Evolutionary conservation across 2,888 invertebrate species (phyloP), one percentile per base, ranked within the genome.

Genomic region (Epirrita christyi): DNA sequence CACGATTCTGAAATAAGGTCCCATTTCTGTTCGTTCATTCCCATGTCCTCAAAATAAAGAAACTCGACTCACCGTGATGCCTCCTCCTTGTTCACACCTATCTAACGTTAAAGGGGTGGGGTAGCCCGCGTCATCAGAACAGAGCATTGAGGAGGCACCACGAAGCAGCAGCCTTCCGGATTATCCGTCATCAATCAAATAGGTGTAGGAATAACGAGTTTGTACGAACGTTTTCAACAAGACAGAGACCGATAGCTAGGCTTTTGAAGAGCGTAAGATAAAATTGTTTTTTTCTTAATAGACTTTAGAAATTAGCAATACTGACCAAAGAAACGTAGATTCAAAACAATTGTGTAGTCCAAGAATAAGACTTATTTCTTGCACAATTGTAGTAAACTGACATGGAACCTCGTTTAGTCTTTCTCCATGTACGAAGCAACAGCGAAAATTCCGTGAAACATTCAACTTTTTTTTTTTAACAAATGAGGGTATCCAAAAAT

Each of bases 121-220:
- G 57, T 74, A 77, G 77, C 83, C 82, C 85, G 85, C 90, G 91
- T 88, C 89, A 85, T 84, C 86, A 88, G 91, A 92, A 92, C 91
- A 86, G 86, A 88, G 83, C 89, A 89, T 85, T 88, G 83, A 80
- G 86, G 89, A 90, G 90, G 88, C 90, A 90, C 85, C 88, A 90
- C 91, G 89, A 88, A 88, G 88, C 76, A 76, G 73, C 80, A 85
- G 81, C 78, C 76, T 78, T 88, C 88, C 88, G 81, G 73, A 85
- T 89, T 88, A 76, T 89, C 87, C 82, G 91, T 91, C 91, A 92
- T 92, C 91, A 92, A 92, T 92, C 91, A 91, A 90, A 61, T 55
- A 54, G 14, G 48, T 54, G 56, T 50, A 50, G 46, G 15, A 41
- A 46, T 13, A 38, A 38, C 60, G 61, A 62, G 59, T 70, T 74